phyloP scores from a whole-genome alignment of 2,797 vertebrate species.

The Spea hammondii region DNA sequence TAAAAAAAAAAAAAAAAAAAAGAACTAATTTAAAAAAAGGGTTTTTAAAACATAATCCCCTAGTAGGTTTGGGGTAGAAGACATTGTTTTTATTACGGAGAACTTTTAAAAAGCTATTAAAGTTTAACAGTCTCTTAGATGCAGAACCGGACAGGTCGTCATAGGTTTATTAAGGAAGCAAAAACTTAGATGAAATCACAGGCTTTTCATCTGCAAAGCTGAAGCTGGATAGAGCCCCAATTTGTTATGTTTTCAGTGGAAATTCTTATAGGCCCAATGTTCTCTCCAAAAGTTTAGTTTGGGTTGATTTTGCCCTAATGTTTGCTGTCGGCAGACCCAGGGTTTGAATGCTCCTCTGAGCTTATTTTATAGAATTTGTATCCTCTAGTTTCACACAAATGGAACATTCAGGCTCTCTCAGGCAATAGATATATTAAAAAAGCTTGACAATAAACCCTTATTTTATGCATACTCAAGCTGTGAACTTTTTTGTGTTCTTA shows the following conservation, averaged over 20 bases:
- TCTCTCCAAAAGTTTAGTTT: not conserved
- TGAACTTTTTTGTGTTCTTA: conserved; percentile 22
- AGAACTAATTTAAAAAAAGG: too few species aligned
- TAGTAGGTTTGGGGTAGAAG: not conserved
- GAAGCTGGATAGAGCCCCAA: not conserved
- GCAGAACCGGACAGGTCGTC: not conserved
- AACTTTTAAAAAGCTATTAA: not conserved
- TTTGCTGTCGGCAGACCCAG: conserved; percentile 16
- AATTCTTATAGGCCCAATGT: not conserved
- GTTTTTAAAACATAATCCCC: not conserved
- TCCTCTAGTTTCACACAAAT: conserved; percentile 42
- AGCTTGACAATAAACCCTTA: conserved; percentile 20
- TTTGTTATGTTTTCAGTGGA: not conserved
- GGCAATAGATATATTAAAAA: conserved; percentile 18
- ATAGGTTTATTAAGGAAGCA: not conserved
- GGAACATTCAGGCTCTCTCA: conserved; percentile 22
- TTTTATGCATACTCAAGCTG: conserved; percentile 34
- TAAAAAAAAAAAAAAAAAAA: too few species aligned
- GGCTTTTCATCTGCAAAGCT: not conserved
- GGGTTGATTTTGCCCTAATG: conserved; percentile 17
- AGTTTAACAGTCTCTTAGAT: not conserved
- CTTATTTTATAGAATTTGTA: conserved; percentile 21
- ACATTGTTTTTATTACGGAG: not conserved
- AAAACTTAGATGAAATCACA: not conserved
- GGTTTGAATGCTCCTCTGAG: conserved; percentile 33